A percentile compares a stretch with the other conserved stretches of the same genome.
Conservation (phyloP, 2,113 vertebrate species). For the Holacanthus passer region DNA sequence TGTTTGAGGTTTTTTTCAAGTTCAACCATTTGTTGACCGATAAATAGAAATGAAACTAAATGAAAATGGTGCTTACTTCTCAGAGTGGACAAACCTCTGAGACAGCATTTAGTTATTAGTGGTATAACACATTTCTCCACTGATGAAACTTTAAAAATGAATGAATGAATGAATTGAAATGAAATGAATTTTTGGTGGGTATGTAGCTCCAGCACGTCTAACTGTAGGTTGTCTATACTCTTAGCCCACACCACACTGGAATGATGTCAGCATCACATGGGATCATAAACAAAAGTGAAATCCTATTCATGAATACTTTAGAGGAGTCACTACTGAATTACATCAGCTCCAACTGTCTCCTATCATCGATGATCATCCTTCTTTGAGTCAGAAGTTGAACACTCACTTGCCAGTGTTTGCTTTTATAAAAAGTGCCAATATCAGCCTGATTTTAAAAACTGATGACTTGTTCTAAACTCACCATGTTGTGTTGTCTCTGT, state of each 20-base stretch:
- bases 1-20: too few species aligned
- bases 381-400: not conserved
- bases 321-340: not conserved
- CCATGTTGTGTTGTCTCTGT: constrained; percentile 11
- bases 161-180: too few species aligned
- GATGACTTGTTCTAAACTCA: constrained; percentile 9
- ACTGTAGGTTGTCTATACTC: not conserved
- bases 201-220: too few species aligned
- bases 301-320: not conserved
- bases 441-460: not conserved
- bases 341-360: not conserved
- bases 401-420: too few species aligned
- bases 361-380: not conserved
- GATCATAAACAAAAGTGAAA: not conserved
- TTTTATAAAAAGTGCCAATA: not conserved
- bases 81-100: not conserved
- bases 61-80: not conserved
- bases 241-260: not conserved
- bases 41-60: not conserved
- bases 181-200: too few species aligned
- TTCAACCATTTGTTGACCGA: too few species aligned
- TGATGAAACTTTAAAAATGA: too few species aligned
- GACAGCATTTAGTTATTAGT: not conserved
- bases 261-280: not conserved
- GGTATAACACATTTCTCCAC: too few species aligned